Evolutionary conservation across 2,113 vertebrate genomes (phyloP).

Genomic region (Nothobranchius furzeri): DNA sequence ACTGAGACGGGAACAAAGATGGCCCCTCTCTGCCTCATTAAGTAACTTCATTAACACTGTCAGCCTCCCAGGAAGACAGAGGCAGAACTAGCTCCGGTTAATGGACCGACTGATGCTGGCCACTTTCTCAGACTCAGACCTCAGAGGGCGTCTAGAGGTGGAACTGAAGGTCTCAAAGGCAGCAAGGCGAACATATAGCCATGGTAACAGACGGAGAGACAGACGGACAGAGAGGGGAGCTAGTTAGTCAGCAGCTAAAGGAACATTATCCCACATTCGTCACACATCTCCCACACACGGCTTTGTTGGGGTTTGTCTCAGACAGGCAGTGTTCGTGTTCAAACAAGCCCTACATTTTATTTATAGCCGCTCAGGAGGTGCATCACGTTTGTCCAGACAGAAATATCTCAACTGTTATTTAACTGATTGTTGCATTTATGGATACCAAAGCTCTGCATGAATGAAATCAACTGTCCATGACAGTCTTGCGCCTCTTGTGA

Average conservation of each 20-base stretch:
- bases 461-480: neutral
- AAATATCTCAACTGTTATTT: constrained; percentile 5
- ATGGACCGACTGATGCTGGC: constrained; percentile 52
- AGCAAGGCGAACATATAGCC: constrained; percentile 32
- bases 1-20: constrained; percentile 70
- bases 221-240: constrained; percentile 34
- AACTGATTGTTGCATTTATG: neutral
- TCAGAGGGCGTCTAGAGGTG: constrained; percentile 29
- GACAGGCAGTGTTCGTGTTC: constrained; percentile 19
- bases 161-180: constrained; percentile 24
- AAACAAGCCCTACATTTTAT: constrained; percentile 32
- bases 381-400: constrained; percentile 2
- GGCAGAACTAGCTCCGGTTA: constrained; percentile 56
- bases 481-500: neutral
- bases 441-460: neutral
- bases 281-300: constrained; percentile 51
- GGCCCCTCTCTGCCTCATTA: constrained; percentile 77
- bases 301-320: constrained; percentile 30
- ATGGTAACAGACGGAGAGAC: constrained; percentile 45
- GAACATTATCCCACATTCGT: constrained; percentile 54
- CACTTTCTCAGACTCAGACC: constrained; percentile 55
- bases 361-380: constrained; percentile 8
- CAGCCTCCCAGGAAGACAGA: constrained; percentile 45
- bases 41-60: constrained; percentile 71
- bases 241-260: constrained; percentile 47